phyloP scores from a whole-genome alignment of 2,113 vertebrate species.

The Eudyptes chrysolophus region DNA sequence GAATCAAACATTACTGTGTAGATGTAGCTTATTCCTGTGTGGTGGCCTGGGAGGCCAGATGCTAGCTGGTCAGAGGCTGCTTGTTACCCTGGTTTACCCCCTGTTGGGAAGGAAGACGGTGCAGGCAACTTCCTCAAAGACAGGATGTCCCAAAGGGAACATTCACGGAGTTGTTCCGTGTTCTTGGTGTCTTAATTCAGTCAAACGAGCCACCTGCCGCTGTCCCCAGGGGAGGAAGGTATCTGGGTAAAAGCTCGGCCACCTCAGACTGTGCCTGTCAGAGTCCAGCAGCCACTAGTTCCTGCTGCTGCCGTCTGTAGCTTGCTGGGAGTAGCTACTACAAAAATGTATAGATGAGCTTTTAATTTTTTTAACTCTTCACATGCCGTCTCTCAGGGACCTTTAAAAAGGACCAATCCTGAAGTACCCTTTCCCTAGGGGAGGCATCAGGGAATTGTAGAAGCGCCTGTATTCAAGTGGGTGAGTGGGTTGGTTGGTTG shows the following conservation, averaged over 20 bases:
- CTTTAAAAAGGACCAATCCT: not conserved
- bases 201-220: not conserved
- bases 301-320: not conserved
- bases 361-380: not conserved
- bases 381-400: not conserved
- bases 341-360: not conserved
- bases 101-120: not conserved
- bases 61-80: not conserved
- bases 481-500: not conserved
- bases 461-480: not conserved
- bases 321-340: not conserved
- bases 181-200: not conserved
- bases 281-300: not conserved
- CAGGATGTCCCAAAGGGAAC: not conserved
- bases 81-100: not conserved
- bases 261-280: not conserved
- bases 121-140: not conserved
- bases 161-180: not conserved
- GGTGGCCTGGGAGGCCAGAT: not conserved
- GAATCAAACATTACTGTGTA: not conserved
- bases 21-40: accelerated
- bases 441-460: not conserved
- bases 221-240: not conserved
- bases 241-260: not conserved
- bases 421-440: not conserved